Evolutionary conservation across 2,113 vertebrate genomes (phyloP), one percentile per base, ranked within the genome.

Genomic region (Turdus rufiventris): DNA sequence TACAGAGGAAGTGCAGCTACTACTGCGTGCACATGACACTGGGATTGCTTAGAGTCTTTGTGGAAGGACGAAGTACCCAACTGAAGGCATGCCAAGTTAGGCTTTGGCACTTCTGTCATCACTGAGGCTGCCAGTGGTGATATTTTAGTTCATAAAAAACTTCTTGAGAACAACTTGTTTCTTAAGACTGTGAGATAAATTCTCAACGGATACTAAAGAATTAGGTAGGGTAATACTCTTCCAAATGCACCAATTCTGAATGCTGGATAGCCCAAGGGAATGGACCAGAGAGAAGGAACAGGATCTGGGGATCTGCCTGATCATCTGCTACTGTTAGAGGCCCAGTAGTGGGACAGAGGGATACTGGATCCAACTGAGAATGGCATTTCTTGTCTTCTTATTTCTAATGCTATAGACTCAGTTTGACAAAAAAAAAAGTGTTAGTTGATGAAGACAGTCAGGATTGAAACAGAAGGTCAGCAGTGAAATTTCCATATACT

Each of bases 1-100:
- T 6, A 62, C 13, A 81, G 76, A 78, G 40, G 8, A 71, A 16
- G 33, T 29, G 61, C 34, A 62, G 79, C 60, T 67, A 51, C 60
- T 77, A 33, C 33, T 36, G 33, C 2, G 0, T 5, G 3, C n/a
- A 68, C 10, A 10, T 0, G 6, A 43, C 0, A 76, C 61, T 4
- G 45, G 40, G 50, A 72, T 40, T 75, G 36, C 72, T 84, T 6
- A 6, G 38, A 84, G 31, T 14, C 29, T 77, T 28, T 65, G 43
- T 38, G 45, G 70, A 91, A 95, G 61, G 57, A 73, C 86, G 65
- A 63, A 67, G 28, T 10, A 62, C 4, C 19, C 53, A 80, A 6
- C 19, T 40, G 31, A 80, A 86, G 79, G 43, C 33, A 63, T 6
- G 18, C 65, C 40, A 84, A 74, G 53, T 40, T 25, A 66, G 34